Conservation (phyloP, 2,113 vertebrate genomes). For the Heloderma charlesbogerti region DNA sequence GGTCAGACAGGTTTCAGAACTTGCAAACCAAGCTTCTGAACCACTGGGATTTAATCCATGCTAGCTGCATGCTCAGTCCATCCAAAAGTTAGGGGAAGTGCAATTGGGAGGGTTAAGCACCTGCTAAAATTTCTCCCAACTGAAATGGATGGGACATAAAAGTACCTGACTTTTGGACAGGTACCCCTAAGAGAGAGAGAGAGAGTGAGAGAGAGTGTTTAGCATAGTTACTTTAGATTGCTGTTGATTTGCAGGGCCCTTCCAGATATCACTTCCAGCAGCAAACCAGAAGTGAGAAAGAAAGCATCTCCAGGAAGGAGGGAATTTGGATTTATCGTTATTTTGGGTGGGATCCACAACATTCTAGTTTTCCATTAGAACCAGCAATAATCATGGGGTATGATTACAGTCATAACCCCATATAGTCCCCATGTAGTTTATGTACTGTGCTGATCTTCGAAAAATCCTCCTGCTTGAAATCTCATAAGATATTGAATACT, state of each 20-base stretch:
- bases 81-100: background rate
- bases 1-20: slow-evolving; percentile 24
- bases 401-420: no score
- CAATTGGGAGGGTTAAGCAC: background rate
- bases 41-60: background rate
- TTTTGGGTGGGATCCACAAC: background rate
- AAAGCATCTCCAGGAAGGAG: background rate
- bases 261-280: background rate
- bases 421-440: background rate
- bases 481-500: background rate
- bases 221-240: background rate
- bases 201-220: no score
- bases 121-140: background rate
- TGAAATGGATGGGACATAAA: background rate
- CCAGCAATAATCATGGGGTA: background rate
- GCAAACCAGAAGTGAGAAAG: background rate
- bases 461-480: background rate
- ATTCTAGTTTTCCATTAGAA: background rate
- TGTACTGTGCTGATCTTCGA: background rate
- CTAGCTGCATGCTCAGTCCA: background rate
- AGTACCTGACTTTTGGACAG: no score
- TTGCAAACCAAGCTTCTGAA: background rate
- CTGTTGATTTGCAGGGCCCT: background rate
- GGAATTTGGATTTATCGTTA: background rate
- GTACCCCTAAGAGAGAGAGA: no score